phyloP scores from a whole-genome alignment of 2,113 vertebrate species.

The Eretmochelys imbricata region DNA sequence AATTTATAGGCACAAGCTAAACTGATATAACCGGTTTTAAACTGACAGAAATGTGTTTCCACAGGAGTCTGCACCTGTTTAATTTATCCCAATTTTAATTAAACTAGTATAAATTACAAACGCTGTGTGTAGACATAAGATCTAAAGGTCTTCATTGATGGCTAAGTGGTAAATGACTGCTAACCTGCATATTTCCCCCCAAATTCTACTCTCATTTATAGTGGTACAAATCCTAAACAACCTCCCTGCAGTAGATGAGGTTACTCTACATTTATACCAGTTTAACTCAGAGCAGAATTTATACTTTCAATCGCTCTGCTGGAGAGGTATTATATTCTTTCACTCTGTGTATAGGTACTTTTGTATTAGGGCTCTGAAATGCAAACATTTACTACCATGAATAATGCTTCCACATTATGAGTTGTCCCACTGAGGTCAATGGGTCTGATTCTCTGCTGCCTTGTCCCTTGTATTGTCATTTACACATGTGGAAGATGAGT shows the following conservation, averaged over 20 bases:
- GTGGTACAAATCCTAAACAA: constrained; percentile 8
- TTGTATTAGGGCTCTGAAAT: not conserved
- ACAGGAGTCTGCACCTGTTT: not conserved
- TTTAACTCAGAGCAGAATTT: constrained; percentile 35
- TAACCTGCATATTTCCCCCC: constrained; percentile 35
- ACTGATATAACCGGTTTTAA: not conserved
- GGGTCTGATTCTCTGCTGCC: not conserved
- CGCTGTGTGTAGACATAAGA: not conserved
- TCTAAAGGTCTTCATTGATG: not conserved
- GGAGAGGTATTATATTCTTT: constrained; percentile 1
- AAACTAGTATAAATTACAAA: not conserved
- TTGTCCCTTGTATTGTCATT: not conserved
- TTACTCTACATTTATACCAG: constrained; percentile 54
- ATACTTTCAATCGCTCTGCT: not conserved
- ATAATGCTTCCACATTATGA: not conserved
- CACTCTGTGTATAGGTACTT: not conserved
- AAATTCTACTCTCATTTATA: constrained; percentile 62
- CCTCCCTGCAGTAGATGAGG: constrained; percentile 37
- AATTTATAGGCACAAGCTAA: not conserved
- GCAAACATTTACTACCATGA: not conserved
- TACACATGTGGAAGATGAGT: not conserved
- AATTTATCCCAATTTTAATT: not conserved
- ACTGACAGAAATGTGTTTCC: not conserved
- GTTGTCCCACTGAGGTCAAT: not conserved
- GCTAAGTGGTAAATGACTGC: constrained; percentile 50